These are phyloP conservation scores for Irena cyanogastra DNA, from an alignment of 2,113 vertebrate genomes.

Conservation along the genomic window DNA sequence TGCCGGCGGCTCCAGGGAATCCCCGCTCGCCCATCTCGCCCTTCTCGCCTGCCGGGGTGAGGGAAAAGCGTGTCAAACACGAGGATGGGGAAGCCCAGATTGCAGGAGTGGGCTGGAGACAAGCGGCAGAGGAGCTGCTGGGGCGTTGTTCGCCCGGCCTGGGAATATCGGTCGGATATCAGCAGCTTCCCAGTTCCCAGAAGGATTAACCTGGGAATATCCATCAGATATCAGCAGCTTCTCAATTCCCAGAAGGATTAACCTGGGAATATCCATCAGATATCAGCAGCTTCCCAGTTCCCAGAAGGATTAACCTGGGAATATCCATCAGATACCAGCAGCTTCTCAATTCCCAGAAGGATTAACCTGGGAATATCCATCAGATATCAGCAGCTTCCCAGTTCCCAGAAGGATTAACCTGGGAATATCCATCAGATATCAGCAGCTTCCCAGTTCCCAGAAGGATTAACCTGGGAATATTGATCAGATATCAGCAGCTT, in stretches of 20 bases:
- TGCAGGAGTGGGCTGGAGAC: fast-evolving
- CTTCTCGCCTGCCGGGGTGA: conserved; percentile 73
- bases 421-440: fast-evolving
- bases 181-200: not conserved
- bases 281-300: fast-evolving
- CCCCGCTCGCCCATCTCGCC: conserved; percentile 79
- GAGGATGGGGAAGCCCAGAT: fast-evolving
- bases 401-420: fast-evolving
- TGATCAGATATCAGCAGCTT: not conserved
- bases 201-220: not conserved
- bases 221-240: fast-evolving
- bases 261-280: not conserved
- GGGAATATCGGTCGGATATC: not conserved
- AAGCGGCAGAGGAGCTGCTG: not conserved
- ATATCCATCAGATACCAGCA: not conserved
- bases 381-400: no score
- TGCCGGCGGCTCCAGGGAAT: conserved; percentile 67
- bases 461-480: not conserved
- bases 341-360: not conserved
- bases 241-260: no score
- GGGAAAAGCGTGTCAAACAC: not conserved
- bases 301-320: no score
- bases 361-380: not conserved
- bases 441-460: fast-evolving
- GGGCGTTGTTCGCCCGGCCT: fast-evolving